Conservation (phyloP, 2,888 invertebrate genomes). For the Agrilus mali region DNA sequence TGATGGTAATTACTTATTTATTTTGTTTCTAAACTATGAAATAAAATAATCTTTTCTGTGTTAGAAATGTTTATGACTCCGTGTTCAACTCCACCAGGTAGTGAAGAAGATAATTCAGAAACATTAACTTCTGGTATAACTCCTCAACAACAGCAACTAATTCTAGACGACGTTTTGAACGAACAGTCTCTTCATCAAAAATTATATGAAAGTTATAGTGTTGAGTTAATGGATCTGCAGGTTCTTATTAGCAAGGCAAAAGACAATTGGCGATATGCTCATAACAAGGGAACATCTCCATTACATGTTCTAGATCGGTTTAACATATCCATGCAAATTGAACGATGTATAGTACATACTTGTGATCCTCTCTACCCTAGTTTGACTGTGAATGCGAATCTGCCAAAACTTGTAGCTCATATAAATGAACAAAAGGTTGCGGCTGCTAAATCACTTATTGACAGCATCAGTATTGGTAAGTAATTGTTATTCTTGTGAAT, state of each 20-base stretch:
- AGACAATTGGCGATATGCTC: slow-evolving; percentile 84
- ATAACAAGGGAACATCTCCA: slow-evolving; percentile 69
- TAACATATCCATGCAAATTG: slow-evolving; percentile 51
- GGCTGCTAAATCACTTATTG: slow-evolving; percentile 45
- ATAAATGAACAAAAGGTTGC: slow-evolving; percentile 82
- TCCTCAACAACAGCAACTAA: slow-evolving; percentile 15
- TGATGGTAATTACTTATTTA: slow-evolving; percentile 27
- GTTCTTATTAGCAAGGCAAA: slow-evolving; percentile 78
- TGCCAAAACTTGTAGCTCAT: slow-evolving; percentile 80
- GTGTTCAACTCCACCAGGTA: slow-evolving; percentile 77
- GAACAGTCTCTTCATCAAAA: slow-evolving; percentile 52
- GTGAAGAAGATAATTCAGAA: slow-evolving; percentile 50
- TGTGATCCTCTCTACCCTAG: slow-evolving; percentile 80
- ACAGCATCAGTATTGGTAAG: slow-evolving; percentile 23
- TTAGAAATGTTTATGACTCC: slow-evolving; percentile 66
- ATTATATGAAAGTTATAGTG: slow-evolving; percentile 64
- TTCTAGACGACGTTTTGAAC: slow-evolving; percentile 30
- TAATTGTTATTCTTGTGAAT: too few species aligned
- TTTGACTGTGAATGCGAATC: slow-evolving; percentile 67
- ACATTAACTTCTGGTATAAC: slow-evolving; percentile 30
- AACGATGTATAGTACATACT: slow-evolving; percentile 69
- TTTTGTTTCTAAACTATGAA: background rate
- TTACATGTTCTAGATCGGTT: slow-evolving; percentile 63
- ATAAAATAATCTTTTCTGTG: slow-evolving; percentile 9
- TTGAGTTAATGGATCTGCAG: slow-evolving; percentile 74